A percentile compares a stretch with the other conserved stretches of the same genome.
phyloP scores from a whole-genome alignment of 2,797 vertebrate genomes.

The Peromyscus eremicus region DNA sequence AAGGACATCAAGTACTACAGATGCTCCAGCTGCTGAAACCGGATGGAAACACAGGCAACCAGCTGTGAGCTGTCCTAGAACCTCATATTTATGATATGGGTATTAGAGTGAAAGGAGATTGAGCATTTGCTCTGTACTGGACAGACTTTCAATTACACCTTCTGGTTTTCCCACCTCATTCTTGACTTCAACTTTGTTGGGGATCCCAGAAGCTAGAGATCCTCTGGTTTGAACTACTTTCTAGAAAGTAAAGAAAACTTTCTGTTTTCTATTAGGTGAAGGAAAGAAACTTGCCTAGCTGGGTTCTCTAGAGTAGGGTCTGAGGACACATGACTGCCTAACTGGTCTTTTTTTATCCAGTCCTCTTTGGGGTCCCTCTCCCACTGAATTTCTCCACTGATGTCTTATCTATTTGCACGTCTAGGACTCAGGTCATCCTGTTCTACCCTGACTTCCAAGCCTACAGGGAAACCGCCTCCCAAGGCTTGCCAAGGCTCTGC shows the following conservation, averaged over 20 bases:
- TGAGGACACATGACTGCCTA: background rate
- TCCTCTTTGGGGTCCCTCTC: background rate
- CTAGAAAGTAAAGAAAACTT: background rate
- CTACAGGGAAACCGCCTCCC: background rate
- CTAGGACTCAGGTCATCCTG: background rate
- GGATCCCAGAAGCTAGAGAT: background rate
- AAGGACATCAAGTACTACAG: background rate
- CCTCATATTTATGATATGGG: background rate
- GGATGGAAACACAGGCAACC: background rate
- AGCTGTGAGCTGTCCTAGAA: background rate
- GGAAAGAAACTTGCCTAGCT: background rate
- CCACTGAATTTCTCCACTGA: background rate
- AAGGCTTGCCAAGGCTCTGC: background rate
- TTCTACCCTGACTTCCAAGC: no score
- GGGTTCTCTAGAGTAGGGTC: background rate
- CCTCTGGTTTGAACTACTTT: background rate
- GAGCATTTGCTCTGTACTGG: background rate
- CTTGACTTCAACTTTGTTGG: background rate
- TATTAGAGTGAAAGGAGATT: background rate
- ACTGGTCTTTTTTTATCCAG: background rate
- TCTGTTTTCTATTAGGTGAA: background rate
- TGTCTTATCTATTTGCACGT: background rate
- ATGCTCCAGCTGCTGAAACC: background rate
- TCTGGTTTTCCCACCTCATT: background rate
- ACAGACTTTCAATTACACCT: background rate